Evolutionary conservation across 2,797 vertebrate genomes (phyloP).

Genomic region (Oophaga sylvatica): DNA sequence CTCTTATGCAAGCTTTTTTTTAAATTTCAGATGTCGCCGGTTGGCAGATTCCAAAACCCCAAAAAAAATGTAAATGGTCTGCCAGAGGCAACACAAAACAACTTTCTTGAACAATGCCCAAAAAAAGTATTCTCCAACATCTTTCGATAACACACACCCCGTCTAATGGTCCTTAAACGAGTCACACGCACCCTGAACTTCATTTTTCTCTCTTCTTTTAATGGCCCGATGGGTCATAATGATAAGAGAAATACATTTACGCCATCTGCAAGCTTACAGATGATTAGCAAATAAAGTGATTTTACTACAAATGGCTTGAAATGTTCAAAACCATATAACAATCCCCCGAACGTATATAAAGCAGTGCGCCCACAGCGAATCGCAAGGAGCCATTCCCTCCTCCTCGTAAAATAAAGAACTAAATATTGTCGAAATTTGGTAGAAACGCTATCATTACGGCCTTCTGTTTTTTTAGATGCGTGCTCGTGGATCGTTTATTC

Average conservation of each 20-base stretch:
- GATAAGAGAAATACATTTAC: slow-evolving; percentile 62
- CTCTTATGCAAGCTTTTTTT: neutral
- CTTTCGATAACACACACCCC: slow-evolving; percentile 29
- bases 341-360: slow-evolving; percentile 59
- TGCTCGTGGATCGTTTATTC: slow-evolving; percentile 9
- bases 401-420: slow-evolving; percentile 19
- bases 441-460: slow-evolving; percentile 33
- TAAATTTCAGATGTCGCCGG: neutral
- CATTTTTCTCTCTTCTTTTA: slow-evolving; percentile 51
- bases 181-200: slow-evolving; percentile 36
- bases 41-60: slow-evolving; percentile 38
- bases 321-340: slow-evolving; percentile 51
- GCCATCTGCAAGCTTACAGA: slow-evolving; percentile 59
- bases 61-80: slow-evolving; percentile 24
- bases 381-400: slow-evolving; percentile 15
- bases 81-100: slow-evolving; percentile 53
- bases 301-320: slow-evolving; percentile 59
- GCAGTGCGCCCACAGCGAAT: slow-evolving; percentile 32
- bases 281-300: slow-evolving; percentile 56
- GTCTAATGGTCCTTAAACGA: slow-evolving; percentile 52
- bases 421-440: slow-evolving; percentile 31
- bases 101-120: slow-evolving; percentile 41
- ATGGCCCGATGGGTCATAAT: slow-evolving; percentile 58
- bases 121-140: slow-evolving; percentile 50
- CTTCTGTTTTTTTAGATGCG: slow-evolving; percentile 8